Conservation (phyloP, 2,797 vertebrate genomes). For the Zenarchopterus dispar region DNA sequence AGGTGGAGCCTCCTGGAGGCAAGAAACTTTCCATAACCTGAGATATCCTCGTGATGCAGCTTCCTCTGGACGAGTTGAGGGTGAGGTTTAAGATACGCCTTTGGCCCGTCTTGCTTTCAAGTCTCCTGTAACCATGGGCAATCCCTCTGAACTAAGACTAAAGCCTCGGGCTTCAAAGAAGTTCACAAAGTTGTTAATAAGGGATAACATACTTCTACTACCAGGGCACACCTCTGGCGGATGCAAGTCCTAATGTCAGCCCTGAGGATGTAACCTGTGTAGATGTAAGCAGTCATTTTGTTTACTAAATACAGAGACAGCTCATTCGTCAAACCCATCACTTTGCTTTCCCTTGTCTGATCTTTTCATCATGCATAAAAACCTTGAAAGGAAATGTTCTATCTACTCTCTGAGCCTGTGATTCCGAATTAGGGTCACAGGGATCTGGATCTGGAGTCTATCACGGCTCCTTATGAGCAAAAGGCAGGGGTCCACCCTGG, state of each 20-base stretch:
- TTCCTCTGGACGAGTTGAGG: constrained; percentile 3
- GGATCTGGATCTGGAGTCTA: too few species aligned
- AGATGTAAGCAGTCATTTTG: background rate
- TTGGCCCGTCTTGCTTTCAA: constrained; percentile 11
- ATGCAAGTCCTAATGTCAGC: background rate
- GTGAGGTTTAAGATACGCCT: background rate
- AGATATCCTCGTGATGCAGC: background rate
- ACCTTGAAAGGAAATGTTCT: background rate
- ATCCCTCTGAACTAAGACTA: constrained; percentile 32
- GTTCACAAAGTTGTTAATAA: constrained; percentile 14
- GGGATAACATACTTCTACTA: constrained; percentile 18
- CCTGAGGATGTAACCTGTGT: background rate
- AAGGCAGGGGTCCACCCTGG: too few species aligned
- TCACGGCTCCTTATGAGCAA: too few species aligned
- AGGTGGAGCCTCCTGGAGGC: background rate
- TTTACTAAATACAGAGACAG: background rate
- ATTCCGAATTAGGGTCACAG: too few species aligned
- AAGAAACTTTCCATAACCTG: background rate
- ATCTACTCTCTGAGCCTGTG: too few species aligned
- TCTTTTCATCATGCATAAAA: background rate
- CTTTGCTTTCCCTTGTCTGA: background rate
- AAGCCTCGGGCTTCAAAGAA: constrained; percentile 22
- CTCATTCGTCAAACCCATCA: background rate
- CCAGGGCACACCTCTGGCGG: constrained; percentile 10
- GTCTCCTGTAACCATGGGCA: constrained; percentile 40